Evolutionary conservation across 2,888 invertebrate species (phyloP), one percentile per base, ranked within the genome.

Genomic region (Corbicula japonica): DNA sequence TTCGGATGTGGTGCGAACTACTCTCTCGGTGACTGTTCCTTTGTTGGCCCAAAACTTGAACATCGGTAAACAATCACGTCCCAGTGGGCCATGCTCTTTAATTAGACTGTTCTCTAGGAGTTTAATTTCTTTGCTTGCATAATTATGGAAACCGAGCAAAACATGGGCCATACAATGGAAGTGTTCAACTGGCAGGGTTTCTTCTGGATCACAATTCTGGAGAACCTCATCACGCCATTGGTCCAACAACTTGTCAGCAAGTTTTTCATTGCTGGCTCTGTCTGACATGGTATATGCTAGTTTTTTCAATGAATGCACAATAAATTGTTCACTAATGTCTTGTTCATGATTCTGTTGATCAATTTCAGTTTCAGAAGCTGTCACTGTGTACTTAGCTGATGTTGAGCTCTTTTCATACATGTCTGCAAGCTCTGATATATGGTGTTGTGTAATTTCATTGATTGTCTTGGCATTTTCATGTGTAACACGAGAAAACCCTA

Each of bases 121-220:
- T 21, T 54, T 44, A 15, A 79, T 58, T 15, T 4, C 58, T 32
- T 28, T 18, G 4, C 32, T n/a, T 30, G 34, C 15, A 30, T 58
- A 58, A 12, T 15, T 58, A 4, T 58, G 58, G 32, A 58, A 58
- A 2, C 72, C 73, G 10, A 80, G 54, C 4, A 80, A 34, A 15
- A 80, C 76, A 72, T 65, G 73, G 26, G 46, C 54, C 71, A 71
- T 62, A 35, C 61, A 71, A 30, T 62, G 38, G 62, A 71, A 71
- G 26, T 34, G n/a, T 32, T 62, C 12, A 23, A 71, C 28, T 26
- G 15, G 34, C 4, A 28, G 12, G 5, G 21, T 46, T n/a, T 48
- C 65, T 6, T 18, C 50, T 35, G 35, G 15, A 10, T n/a, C 44
- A 21, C 21, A 28, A 10, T 46, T 21, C 35, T 52, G n/a, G 15